phyloP scores from a whole-genome alignment of 2,113 vertebrate genomes.

The Grus americana region DNA sequence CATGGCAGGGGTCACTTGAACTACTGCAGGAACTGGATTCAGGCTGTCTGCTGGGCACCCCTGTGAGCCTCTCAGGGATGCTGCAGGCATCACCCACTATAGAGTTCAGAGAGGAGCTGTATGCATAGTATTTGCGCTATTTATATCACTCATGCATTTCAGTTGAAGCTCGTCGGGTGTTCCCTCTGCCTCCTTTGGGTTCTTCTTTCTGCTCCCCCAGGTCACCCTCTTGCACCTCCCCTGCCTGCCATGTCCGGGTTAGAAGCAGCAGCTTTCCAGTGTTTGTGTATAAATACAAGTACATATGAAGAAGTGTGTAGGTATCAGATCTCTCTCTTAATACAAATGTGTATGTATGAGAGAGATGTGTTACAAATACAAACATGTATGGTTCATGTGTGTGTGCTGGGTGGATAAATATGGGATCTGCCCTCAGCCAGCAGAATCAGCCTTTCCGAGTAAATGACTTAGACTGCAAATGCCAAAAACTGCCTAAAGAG shows the following conservation, averaged over 20 bases:
- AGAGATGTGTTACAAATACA: accelerated
- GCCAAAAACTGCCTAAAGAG: no score
- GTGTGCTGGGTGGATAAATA: no score
- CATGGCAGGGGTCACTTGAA: accelerated
- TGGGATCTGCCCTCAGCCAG: accelerated
- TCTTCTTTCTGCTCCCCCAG: neutral
- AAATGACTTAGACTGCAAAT: neutral
- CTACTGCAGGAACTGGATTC: neutral
- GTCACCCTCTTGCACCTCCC: neutral
- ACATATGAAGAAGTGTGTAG: accelerated
- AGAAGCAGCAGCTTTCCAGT: neutral
- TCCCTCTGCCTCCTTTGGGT: neutral
- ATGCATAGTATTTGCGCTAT: neutral
- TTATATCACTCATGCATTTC: neutral
- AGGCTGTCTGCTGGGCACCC: neutral
- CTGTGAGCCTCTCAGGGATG: neutral
- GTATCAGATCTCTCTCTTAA: neutral
- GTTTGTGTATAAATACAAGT: neutral
- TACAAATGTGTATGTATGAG: accelerated
- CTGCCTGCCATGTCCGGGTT: neutral
- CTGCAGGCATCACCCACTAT: accelerated
- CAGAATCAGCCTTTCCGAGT: neutral
- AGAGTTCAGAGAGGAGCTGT: neutral
- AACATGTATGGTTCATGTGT: neutral
- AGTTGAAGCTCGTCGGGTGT: accelerated